Evolutionary conservation across 2,888 invertebrate species (phyloP), one percentile per base, ranked within the genome.

Genomic region (Aproaerema taeniolella): DNA sequence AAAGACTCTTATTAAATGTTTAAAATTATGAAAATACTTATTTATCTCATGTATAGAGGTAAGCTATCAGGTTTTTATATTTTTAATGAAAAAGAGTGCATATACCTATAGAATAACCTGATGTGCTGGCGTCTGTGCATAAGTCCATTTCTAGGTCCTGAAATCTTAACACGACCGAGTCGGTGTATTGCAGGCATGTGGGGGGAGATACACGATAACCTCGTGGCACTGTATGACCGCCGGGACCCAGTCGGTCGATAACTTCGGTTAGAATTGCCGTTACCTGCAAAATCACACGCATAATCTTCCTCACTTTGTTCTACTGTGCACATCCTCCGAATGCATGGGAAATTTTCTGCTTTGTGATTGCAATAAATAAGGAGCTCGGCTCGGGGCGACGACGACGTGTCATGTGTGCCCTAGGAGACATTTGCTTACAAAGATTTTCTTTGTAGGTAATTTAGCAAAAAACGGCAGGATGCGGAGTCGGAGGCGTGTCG

Each of bases 391-490:
- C n/a, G 13, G 13, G 13, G 24, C 14, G 34, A 13, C 25, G 7
- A 9, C 7, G 24, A 4, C 7, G 15, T 26, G 26, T 26, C 13
- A 28, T 34, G 25, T 14, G 13, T 10, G 11, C 17, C 12, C 34
- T 49, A 50, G 56, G 58, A 55, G 53, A 61, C 39, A 58, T 62
- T 68, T 61, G 59, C 58, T 57, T 59, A 69, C 66, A 69, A 72
- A 67, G 70, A 72, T 68, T 67, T n/a, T 61, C 61, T 71, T 73
- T 73, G 60, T 70, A 61, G 64, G 57, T 74, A 73, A 74, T 77
- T 77, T 74, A 56, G 70, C 70, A 78, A 79, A 81, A 77, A 78
- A 73, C 55, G 66, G 61, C 80, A 81, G 79, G 80, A 80, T 79
- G 76, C 62, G 66, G 64, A 73, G 73, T 73, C 56, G 66, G 58